Percentiles rank a stretch among this genome's conserved stretches.
These are phyloP conservation scores for Hippoglossus hippoglossus DNA, from an alignment of 2,797 vertebrate species.

Conservation along the genomic window DNA sequence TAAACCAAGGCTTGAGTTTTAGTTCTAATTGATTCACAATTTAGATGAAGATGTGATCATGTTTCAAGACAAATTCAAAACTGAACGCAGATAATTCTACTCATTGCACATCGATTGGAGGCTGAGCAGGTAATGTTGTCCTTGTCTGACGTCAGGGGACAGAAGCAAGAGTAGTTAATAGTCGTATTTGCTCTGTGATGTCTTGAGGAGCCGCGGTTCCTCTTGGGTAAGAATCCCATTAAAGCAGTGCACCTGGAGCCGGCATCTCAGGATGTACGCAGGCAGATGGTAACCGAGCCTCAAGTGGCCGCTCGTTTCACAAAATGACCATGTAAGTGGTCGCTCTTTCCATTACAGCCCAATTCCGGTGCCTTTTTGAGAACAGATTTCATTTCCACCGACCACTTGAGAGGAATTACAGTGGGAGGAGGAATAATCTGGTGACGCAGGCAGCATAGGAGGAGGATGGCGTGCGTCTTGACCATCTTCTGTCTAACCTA, in stretches of 20 bases:
- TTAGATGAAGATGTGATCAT: no score
- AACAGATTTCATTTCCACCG: constrained; percentile 46
- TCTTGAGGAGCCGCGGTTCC: constrained; percentile 10
- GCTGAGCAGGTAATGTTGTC: constrained; percentile 4
- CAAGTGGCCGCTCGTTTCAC: constrained; percentile 19
- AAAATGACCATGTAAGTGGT: constrained; percentile 17
- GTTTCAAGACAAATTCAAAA: no score
- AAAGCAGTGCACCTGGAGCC: constrained; percentile 30
- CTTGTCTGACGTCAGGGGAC: not conserved
- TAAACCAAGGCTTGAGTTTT: no score
- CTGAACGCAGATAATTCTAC: not conserved
- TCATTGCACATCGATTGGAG: not conserved
- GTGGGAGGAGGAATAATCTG: not conserved
- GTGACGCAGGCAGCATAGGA: constrained; percentile 15
- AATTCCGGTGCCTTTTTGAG: constrained; percentile 28
- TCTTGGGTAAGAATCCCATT: constrained; percentile 31
- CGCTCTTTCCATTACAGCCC: constrained; percentile 33
- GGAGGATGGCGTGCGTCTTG: not conserved
- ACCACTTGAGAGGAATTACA: constrained; percentile 53
- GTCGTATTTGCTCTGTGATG: constrained; percentile 5
- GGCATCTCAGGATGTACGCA: constrained; percentile 17
- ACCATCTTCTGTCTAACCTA: constrained; percentile 11
- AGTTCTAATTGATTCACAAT: no score
- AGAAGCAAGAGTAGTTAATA: constrained; percentile 10
- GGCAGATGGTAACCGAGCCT: constrained; percentile 13